These are phyloP conservation scores for Bufo gargarizans DNA, from an alignment of 2,113 vertebrate species.

Conservation along the genomic window DNA sequence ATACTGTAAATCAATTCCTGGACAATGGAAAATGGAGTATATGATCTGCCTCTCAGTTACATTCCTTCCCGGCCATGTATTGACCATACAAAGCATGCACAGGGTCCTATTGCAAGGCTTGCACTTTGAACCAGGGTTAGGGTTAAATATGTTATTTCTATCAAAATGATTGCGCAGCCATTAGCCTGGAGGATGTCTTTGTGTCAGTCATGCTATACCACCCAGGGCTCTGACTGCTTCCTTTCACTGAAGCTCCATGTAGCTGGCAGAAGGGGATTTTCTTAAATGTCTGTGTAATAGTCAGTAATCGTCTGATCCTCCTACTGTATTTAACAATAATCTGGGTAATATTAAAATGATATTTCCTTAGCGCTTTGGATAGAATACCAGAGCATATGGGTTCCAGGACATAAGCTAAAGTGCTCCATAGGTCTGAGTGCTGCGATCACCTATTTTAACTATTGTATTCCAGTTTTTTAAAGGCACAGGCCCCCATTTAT, in stretches of 20 bases:
- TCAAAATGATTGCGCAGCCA: neutral
- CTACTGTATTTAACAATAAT: neutral
- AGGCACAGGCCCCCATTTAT: neutral
- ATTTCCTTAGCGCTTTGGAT: neutral
- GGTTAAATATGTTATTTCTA: neutral
- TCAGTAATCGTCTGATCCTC: neutral
- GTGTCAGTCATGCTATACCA: neutral
- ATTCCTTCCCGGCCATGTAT: too few species aligned
- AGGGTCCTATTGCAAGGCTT: too few species aligned
- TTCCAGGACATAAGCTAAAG: neutral
- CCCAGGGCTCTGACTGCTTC: neutral
- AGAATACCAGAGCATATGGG: neutral
- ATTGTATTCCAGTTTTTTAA: neutral
- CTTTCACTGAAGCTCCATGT: neutral
- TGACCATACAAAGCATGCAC: too few species aligned
- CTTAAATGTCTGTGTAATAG: neutral
- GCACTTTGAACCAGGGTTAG: neutral
- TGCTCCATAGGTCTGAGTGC: neutral
- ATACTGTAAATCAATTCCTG: too few species aligned
- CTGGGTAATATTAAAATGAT: neutral
- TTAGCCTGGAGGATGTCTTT: neutral
- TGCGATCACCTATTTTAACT: neutral
- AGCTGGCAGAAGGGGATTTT: neutral
- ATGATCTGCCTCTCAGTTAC: too few species aligned
- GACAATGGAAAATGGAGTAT: too few species aligned